Evolutionary conservation across 2,113 vertebrate species (phyloP).

Genomic region (Colossoma macropomum): DNA sequence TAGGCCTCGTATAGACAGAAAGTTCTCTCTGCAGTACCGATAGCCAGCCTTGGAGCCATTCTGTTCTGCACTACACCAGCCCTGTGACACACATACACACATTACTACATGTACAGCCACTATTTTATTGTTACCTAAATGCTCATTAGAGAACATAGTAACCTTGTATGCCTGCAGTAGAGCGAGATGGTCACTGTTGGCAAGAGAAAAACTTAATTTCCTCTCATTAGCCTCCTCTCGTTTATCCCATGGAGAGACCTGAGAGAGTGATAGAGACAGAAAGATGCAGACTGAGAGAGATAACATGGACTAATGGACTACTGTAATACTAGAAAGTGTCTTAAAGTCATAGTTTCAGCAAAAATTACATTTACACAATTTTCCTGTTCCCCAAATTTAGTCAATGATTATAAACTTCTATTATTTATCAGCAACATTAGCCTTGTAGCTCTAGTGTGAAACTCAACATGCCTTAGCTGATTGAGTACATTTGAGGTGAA

Average conservation of each 20-base stretch:
- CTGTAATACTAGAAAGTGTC: not conserved
- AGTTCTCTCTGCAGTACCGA: conserved; percentile 92
- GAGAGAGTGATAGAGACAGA: not conserved
- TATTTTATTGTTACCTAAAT: not conserved
- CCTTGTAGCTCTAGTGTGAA: no score
- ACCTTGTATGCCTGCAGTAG: conserved; percentile 94
- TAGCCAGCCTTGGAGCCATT: conserved; percentile 80
- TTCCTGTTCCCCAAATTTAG: no score
- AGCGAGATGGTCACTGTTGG: conserved; percentile 93
- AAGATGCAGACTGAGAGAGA: not conserved
- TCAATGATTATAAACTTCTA: no score
- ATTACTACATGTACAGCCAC: not conserved
- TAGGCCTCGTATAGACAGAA: conserved; percentile 88
- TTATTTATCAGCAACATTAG: not conserved
- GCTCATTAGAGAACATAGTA: not conserved
- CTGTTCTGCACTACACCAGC: conserved; percentile 86
- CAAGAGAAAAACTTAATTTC: conserved; percentile 89
- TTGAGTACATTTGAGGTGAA: no score
- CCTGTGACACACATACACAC: conserved; percentile 68
- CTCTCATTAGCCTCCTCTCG: conserved; percentile 93
- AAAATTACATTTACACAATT: no score
- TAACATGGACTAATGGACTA: not conserved
- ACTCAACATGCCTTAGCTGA: no score
- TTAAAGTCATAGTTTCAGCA: not conserved
- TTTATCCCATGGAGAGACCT: conserved; percentile 97